Conservation (phyloP, 2,113 vertebrate species). For the Nothobranchius furzeri region DNA sequence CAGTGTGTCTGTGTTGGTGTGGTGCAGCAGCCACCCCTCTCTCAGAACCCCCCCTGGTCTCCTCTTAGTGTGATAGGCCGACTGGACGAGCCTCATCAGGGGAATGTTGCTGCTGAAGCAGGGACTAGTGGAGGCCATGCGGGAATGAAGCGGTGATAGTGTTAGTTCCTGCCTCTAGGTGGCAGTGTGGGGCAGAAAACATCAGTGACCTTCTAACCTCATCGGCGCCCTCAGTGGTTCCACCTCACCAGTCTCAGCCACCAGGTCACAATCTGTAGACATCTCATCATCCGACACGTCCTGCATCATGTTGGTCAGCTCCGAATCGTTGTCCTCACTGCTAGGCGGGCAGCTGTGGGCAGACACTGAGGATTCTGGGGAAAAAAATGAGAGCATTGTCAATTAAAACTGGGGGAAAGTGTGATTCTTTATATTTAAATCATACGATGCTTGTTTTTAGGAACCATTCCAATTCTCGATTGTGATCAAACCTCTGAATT, state of each 20-base stretch:
- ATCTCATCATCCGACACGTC: conserved; percentile 47
- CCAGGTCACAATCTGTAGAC: conserved; percentile 30
- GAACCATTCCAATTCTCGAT: too few relatives aligned
- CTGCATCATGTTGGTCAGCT: conserved; percentile 11
- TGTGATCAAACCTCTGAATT: too few relatives aligned
- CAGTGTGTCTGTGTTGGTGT: conserved; percentile 72
- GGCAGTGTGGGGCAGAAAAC: too few relatives aligned
- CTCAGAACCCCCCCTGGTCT: conserved; percentile 59
- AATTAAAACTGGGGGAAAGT: too few relatives aligned
- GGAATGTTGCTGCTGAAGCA: conserved; percentile 80
- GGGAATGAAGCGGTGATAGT: neutral
- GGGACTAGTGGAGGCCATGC: conserved; percentile 40
- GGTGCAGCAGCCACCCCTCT: conserved; percentile 78
- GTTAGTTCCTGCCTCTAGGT: neutral
- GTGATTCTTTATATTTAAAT: too few relatives aligned
- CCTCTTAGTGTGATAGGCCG: conserved; percentile 72
- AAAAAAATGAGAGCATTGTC: neutral
- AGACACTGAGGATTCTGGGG: conserved; percentile 37
- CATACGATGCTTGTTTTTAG: too few relatives aligned
- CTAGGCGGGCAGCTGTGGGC: neutral
- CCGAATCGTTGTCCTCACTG: conserved; percentile 34
- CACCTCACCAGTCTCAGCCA: conserved; percentile 5
- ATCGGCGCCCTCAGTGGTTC: conserved; percentile 42
- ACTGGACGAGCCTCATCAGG: conserved; percentile 79
- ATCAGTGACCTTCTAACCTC: conserved; percentile 51